Conservation (phyloP, 2,797 vertebrate genomes). For the Trichosurus vulpecula region DNA sequence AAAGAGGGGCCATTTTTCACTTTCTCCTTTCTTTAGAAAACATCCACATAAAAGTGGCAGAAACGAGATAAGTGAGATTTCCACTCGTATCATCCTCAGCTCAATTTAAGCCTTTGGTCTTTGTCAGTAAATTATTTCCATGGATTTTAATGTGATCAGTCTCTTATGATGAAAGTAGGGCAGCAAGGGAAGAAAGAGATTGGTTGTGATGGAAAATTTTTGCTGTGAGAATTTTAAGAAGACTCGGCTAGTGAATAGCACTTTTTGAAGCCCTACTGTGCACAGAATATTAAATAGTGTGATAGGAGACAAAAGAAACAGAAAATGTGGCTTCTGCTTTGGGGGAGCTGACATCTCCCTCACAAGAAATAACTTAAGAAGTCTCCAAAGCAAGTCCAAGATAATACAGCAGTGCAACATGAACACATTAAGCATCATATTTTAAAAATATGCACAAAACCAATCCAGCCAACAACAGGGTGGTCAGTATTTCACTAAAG, state of each 20-base stretch:
- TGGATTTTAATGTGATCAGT: neutral
- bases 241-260: neutral
- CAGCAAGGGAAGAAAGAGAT: neutral
- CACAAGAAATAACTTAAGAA: slow-evolving; percentile 18
- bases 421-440: neutral
- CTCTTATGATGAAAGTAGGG: neutral
- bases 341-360: neutral
- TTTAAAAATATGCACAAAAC: slow-evolving; percentile 42
- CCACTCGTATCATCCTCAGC: neutral
- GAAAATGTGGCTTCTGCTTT: neutral
- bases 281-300: slow-evolving; percentile 17
- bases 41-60: neutral
- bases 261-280: neutral
- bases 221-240: neutral
- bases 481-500: neutral
- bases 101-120: neutral
- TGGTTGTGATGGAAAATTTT: neutral
- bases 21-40: slow-evolving; percentile 4
- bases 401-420: neutral
- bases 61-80: neutral
- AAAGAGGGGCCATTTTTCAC: neutral
- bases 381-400: neutral
- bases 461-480: neutral
- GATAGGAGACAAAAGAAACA: neutral
- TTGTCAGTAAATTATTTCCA: slow-evolving; percentile 7